These are phyloP conservation scores for Myrmecophaga tridactyla DNA, from an alignment of 2,113 vertebrate species.

Conservation along the genomic window DNA sequence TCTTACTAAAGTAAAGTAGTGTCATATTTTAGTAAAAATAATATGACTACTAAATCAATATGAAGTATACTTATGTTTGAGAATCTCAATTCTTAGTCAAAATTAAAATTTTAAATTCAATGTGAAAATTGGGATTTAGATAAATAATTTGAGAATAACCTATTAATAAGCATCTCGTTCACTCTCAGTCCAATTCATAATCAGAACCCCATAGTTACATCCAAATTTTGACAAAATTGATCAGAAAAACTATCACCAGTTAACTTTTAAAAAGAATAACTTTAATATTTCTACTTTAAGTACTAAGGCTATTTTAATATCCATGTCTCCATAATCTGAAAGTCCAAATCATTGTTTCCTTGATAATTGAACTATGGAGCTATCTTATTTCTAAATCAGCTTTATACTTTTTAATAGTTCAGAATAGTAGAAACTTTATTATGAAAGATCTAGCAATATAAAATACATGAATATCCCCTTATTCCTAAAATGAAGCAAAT, in stretches of 20 bases:
- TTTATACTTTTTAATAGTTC: slow-evolving; percentile 3
- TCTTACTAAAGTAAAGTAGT: neutral
- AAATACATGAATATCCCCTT: neutral
- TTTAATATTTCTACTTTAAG: neutral
- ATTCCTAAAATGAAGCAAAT: slow-evolving; percentile 8
- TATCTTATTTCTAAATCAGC: neutral
- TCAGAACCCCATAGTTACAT: neutral
- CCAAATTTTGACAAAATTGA: neutral
- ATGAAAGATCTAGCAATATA: neutral
- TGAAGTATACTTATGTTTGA: neutral
- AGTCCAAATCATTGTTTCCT: neutral
- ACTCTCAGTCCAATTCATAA: neutral
- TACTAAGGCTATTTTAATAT: neutral
- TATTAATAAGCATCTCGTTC: neutral
- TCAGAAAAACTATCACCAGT: neutral
- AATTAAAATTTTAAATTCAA: neutral
- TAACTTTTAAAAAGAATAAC: neutral
- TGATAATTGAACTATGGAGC: neutral
- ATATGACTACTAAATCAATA: neutral
- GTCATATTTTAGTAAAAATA: neutral
- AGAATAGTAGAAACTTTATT: neutral
- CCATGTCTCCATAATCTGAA: neutral
- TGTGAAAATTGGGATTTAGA: neutral
- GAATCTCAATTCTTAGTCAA: neutral
- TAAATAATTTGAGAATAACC: neutral